Conservation (phyloP, 1,140 invertebrate genomes). For the Hyles euphorbiae region DNA sequence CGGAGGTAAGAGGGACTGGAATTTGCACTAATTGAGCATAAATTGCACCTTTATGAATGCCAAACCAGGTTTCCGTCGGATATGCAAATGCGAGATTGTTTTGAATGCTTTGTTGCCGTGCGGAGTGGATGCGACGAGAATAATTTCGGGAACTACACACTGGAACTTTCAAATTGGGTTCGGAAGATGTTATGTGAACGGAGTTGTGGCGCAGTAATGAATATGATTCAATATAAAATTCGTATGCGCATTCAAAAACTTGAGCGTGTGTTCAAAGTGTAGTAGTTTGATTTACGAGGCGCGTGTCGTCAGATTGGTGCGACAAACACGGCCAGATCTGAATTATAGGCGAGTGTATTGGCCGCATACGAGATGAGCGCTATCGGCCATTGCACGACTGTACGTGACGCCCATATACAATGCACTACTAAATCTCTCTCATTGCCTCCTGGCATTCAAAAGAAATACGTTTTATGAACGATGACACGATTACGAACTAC, state of each 20-base stretch:
- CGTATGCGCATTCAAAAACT: neutral
- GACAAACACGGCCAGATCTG: conserved; percentile 33
- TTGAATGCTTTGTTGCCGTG: conserved; percentile 26
- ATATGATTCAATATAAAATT: conserved; percentile 3
- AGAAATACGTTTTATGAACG: conserved; percentile 19
- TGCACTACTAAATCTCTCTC: conserved; percentile 29
- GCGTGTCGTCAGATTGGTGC: conserved; percentile 22
- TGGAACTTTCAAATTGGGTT: too few relatives aligned
- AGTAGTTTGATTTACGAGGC: conserved; percentile 28
- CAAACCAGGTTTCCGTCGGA: conserved; percentile 23
- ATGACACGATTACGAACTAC: conserved; percentile 20
- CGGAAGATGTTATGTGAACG: too few relatives aligned
- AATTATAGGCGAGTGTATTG: conserved; percentile 43
- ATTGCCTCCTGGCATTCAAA: conserved; percentile 19
- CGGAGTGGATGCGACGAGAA: conserved; percentile 24
- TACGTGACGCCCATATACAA: conserved; percentile 38
- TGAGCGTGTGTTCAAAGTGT: conserved; percentile 12
- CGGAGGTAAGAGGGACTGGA: conserved; percentile 19
- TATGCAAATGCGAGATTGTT: conserved; percentile 29
- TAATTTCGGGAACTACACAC: conserved; percentile 16
- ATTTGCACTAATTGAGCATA: conserved; percentile 32
- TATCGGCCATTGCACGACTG: conserved; percentile 39
- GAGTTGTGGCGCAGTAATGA: neutral
- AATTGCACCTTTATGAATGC: conserved; percentile 30
- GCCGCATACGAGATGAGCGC: conserved; percentile 45